Base-by-base conservation (phyloP, 2,797 vertebrate genomes). In the Phalanger gymnotis region DNA sequence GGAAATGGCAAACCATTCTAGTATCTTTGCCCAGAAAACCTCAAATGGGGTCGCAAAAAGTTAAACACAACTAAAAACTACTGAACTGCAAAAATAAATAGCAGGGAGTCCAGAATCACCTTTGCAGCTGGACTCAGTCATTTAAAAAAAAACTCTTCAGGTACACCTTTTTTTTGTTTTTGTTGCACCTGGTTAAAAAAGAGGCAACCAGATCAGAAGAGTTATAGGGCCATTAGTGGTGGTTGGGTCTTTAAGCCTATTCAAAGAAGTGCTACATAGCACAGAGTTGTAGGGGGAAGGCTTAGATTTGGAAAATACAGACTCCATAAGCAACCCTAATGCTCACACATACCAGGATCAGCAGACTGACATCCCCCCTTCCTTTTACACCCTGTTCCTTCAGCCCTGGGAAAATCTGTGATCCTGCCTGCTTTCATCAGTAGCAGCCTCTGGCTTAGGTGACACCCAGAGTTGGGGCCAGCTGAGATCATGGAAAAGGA, bases 401-500 rank as follows among this genome's bases (percentile, higher is more conserved):
- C 47, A 87, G 73, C 9, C 40, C 73, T 87, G 34, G 47, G 92
- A 94, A 94, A 93, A 55, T 30, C 90, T 90, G 14, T 13, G 89
- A 91, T 73, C 73, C 40, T 87, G 61, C 40, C 53, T 22, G 47
- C 19, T 52, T 31, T 54, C 27, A 30, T 91, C 61, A 73, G 10
- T 93, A 97, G 94, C 66, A 95, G 87, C 90, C 66, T 58, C 53
- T 30, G 54, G 94, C n/a, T 94, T 92, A 95, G 95, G 90, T 73
- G 95, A 95, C 53, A 96, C 92, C 87, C 93, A 94, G 91, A 13
- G 28, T 54, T 58, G 90, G 27, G 91, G 95, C 92, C 93, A 19
- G n/a, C 47, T 94, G 92, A 97, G 93, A 94, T 96, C 95, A 94
- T 55, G 95, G 94, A 95, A 95, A 97, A 92, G 94, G 54, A 96